Conservation (phyloP, 2,797 vertebrate species). For the Mus spretus region DNA sequence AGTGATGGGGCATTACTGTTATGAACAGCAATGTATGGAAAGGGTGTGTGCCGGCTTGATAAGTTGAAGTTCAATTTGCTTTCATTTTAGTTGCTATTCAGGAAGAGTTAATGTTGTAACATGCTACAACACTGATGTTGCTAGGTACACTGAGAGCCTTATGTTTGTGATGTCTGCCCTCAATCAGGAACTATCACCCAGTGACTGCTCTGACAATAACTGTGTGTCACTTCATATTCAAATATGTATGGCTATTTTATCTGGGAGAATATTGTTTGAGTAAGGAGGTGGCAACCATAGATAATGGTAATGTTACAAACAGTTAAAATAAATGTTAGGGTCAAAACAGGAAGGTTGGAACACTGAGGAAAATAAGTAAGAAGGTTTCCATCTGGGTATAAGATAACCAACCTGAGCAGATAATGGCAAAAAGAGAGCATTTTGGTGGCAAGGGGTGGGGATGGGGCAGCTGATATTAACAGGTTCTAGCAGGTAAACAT, state of each 20-base stretch:
- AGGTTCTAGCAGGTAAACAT: neutral
- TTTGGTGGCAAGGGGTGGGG: neutral
- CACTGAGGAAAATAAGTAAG: neutral
- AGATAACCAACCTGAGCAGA: neutral
- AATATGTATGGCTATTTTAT: constrained; percentile 42
- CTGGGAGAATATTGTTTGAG: constrained; percentile 76
- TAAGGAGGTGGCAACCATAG: constrained; percentile 66
- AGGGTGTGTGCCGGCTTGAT: neutral
- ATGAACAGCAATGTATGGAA: neutral
- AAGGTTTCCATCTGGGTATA: neutral
- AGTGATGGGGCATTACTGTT: neutral
- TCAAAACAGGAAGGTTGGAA: neutral
- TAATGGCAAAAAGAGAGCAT: neutral
- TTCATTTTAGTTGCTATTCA: neutral
- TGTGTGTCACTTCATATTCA: constrained; percentile 53
- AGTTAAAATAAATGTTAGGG: neutral
- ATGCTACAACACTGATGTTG: neutral
- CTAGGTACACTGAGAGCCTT: neutral
- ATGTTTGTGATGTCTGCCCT: neutral
- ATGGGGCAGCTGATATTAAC: neutral
- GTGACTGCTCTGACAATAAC: constrained; percentile 47
- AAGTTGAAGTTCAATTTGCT: neutral
- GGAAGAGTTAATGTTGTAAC: neutral
- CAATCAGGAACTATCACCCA: constrained; percentile 13
- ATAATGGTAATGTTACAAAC: constrained; percentile 36